Evolutionary conservation across 64 coral and sea anemone genomes (phyloP), one percentile per base, ranked within the genome.

Genomic region (Stichodactyla mertensii): DNA sequence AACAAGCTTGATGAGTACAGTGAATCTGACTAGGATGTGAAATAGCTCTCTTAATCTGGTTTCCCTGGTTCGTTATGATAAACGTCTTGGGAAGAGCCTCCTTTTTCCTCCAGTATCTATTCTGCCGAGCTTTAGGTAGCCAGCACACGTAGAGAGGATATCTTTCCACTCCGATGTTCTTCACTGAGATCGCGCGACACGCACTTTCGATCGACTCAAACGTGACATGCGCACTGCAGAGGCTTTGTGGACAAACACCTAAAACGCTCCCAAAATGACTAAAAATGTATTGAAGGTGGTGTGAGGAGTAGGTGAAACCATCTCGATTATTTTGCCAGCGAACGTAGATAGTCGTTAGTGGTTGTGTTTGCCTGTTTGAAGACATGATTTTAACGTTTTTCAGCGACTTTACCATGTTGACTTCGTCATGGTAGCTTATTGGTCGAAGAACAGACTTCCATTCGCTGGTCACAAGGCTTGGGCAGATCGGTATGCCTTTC

Each of bases 381-480:
- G 52, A 5, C 83, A 61, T 85, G 12, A 10, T 61, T 55, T 61
- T 64, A 18, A 55, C 3, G 27, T 85, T 26, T 61, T 9, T 52
- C 7, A 85, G 6, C 16, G 55, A 61, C 24, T 56, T 20, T 52
- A 64, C 24, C 56, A 85, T 55, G 56, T 57, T 19, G 15, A 36
- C 55, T 18, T 64, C 13, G 10, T 61, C 10, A 28, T 85, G 56
- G 14, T 24, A 61, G 56, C 83, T 85, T 55, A 85, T 85, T 62
- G 83, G 83, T 27, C 54, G 83, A 26, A 85, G 60, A 26, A 85
- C 83, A 8, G 83, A 58, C 16, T 57, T 28, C 83, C 83, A 85
- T 55, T 82, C 80, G 27, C 69, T 74, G 7, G 69, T 74, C 10
- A 74, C 69, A 27, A 74, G 12, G 12, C 69, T 74, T 6, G 69